Base-by-base conservation (phyloP, 2,113 vertebrate genomes). In the Aythya baeri region DNA sequence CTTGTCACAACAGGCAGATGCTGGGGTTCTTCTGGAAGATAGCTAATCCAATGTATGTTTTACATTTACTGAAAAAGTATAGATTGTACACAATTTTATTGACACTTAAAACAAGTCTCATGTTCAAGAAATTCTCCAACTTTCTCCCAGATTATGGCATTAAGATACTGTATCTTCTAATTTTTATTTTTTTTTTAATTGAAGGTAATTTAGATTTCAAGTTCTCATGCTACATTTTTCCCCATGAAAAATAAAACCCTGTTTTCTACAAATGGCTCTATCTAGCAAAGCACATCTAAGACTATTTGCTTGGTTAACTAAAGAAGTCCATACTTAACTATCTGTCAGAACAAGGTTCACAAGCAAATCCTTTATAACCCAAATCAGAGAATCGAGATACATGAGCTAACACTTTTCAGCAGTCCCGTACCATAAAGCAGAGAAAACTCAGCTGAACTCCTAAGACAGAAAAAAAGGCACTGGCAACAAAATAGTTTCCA, bases 11-110 rank as follows among this genome's bases (percentile, higher is more conserved):
- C 34, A 75, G 44, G 73, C 80, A 86, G 29, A 20, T 23, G 75
- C 41, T 17, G 44, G 46, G 31, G 50, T 5, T 85, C 85, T 75
- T 82, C 63, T 38, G 68, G 38, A 17, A 46, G 67, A 16, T 62
- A 43, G 55, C 23, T 32, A 62, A 7, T 52, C 75, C 78, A 14
- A 3, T 62, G n/a, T 5, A 21, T 8, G 13, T 6, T 80, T 44
- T n/a, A 46, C 20, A 58, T 62, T 58, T 43, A 86, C 92, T 96
- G 83, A 91, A 82, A 49, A 90, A 87, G 73, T 20, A 96, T 25
- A 94, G 41, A 72, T n/a, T 20, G 14, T 7, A 54, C 12, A 44
- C 2, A 82, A 11, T 27, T 84, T 75, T 76, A 97, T 32, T 38
- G 43, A 71, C 32, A 63, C 4, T 72, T 70, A 59, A 87, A 93